Evolutionary conservation across 2,888 invertebrate species (phyloP).

Genomic region (Zaprionus obscuricornis): DNA sequence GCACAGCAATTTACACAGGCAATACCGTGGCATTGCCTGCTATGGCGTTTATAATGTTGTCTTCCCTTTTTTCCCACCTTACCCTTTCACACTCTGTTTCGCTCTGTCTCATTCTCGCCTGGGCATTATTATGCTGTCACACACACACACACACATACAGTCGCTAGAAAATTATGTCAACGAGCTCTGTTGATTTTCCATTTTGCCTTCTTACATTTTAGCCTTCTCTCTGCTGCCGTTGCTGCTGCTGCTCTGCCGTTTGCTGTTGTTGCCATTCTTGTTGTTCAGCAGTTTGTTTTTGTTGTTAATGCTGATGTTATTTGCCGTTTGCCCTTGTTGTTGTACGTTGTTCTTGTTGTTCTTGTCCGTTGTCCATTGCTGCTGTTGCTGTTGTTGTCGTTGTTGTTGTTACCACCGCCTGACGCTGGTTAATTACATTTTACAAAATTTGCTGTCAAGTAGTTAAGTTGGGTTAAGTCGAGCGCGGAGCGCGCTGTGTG

Average conservation of each 20-base stretch:
- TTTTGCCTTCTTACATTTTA: conserved; percentile 64
- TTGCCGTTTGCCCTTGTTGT: conserved; percentile 21
- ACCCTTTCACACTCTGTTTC: background rate
- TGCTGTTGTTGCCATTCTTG: conserved; percentile 31
- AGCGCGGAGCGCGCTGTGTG: conserved; percentile 45
- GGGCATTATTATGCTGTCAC: too few species aligned
- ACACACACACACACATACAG: conserved; percentile 44
- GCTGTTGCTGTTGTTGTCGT: conserved; percentile 21
- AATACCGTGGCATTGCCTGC: conserved; percentile 8
- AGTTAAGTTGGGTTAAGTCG: conserved; percentile 80
- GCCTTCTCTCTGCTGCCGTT: conserved; percentile 47
- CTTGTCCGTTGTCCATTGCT: conserved; percentile 14
- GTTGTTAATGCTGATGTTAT: conserved; percentile 59
- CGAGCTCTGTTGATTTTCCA: conserved; percentile 80
- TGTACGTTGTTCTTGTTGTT: conserved; percentile 30
- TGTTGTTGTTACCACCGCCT: conserved; percentile 51
- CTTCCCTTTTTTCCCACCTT: background rate
- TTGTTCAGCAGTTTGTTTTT: conserved; percentile 52
- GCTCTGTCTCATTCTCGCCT: background rate
- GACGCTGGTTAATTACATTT: conserved; percentile 82
- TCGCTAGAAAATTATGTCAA: conserved; percentile 81
- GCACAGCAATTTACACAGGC: conserved; percentile 54
- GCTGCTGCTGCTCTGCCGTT: conserved; percentile 9
- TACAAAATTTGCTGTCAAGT: conserved; percentile 81
- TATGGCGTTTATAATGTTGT: conserved; percentile 33